Evolutionary conservation across 2,797 vertebrate species (phyloP).

Genomic region (Myotis findleyi): DNA sequence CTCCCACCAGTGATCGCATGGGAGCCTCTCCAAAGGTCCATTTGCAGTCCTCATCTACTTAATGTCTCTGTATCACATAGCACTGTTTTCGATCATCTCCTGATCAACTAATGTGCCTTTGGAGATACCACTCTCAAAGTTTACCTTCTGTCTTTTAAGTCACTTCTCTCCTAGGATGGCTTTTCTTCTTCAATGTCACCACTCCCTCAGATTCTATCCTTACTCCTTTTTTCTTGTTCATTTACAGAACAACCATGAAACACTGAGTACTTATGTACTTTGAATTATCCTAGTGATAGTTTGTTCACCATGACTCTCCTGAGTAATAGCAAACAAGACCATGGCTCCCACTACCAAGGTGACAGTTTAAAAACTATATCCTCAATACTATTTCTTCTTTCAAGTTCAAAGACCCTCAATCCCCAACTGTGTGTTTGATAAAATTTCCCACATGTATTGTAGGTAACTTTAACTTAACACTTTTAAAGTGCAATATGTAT

Average conservation of each 20-base stretch:
- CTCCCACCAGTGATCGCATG: background rate
- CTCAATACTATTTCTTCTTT: background rate
- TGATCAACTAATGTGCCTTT: background rate
- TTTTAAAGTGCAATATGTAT: constrained; percentile 26
- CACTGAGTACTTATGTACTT: background rate
- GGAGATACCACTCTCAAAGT: background rate
- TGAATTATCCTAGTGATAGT: background rate
- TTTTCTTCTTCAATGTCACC: background rate
- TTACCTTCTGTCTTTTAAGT: background rate
- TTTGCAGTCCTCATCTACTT: background rate
- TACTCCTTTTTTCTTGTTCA: background rate
- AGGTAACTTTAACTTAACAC: background rate
- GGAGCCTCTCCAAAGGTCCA: background rate
- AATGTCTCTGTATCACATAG: background rate
- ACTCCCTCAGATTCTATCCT: background rate
- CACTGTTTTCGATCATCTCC: background rate
- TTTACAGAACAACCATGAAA: background rate
- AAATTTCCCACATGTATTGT: background rate
- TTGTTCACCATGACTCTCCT: background rate
- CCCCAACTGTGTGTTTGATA: background rate
- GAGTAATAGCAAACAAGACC: background rate
- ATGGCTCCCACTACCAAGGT: background rate
- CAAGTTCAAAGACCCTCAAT: background rate
- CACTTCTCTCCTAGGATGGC: background rate
- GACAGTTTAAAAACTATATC: background rate